A percentile compares a stretch with the other conserved stretches of the same genome.
phyloP scores from a whole-genome alignment of 2,797 vertebrate species.

The Remorina albescens region DNA sequence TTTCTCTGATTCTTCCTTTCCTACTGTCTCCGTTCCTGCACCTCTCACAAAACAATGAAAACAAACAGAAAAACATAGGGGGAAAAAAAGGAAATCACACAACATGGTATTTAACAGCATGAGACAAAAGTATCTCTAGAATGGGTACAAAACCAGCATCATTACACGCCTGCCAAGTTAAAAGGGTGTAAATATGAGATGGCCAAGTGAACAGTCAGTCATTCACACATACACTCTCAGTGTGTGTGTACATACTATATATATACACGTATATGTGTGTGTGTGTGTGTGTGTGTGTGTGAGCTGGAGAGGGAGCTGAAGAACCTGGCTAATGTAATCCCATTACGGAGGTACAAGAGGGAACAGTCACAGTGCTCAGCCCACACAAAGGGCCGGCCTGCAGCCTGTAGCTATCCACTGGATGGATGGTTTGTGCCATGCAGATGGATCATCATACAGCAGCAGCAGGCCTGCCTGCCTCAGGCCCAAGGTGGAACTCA shows the following conservation, averaged over 20 bases:
- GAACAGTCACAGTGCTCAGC: slow-evolving; percentile 86
- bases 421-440: slow-evolving; percentile 81
- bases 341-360: slow-evolving; percentile 86
- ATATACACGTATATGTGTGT: slow-evolving; percentile 10
- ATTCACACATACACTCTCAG: slow-evolving; percentile 52
- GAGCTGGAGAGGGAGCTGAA: slow-evolving; percentile 72
- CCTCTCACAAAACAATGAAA: slow-evolving; percentile 19
- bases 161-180: slow-evolving; percentile 64
- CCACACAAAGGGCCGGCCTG: slow-evolving; percentile 83
- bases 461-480: slow-evolving; percentile 67
- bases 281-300: slow-evolving; percentile 2
- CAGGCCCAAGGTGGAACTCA: slow-evolving; percentile 70
- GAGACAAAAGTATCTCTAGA: slow-evolving; percentile 48
- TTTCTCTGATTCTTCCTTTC: slow-evolving; percentile 42
- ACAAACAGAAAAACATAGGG: slow-evolving; percentile 28
- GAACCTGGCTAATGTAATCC: slow-evolving; percentile 88
- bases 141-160: slow-evolving; percentile 58
- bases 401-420: slow-evolving; percentile 81
- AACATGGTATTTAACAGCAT: slow-evolving; percentile 17
- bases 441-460: slow-evolving; percentile 79
- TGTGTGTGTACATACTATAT: neutral
- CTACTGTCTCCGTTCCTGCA: slow-evolving; percentile 16
- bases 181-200: slow-evolving; percentile 55
- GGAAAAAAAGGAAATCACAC: slow-evolving; percentile 27
- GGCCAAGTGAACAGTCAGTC: slow-evolving; percentile 66